phyloP scores from a whole-genome alignment of 1,140 invertebrate species.

The Drosophila ambigua region DNA sequence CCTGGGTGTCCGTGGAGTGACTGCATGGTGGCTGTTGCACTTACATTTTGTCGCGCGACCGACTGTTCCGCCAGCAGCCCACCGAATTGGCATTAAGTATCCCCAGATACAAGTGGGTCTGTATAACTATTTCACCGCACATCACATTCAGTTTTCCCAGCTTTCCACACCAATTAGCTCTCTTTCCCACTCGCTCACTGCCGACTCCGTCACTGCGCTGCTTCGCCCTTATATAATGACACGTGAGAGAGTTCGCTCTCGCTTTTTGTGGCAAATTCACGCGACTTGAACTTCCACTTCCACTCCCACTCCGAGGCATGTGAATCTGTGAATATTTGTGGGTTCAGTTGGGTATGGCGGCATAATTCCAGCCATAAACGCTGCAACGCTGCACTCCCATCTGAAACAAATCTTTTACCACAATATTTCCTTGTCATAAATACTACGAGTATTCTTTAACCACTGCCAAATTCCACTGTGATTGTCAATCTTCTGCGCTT shows the following conservation, averaged over 20 bases:
- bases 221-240: conserved; percentile 58
- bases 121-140: conserved; percentile 32
- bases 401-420: too few relatives aligned
- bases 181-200: conserved; percentile 45
- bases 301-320: conserved; percentile 8
- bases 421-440: too few relatives aligned
- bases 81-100: neutral
- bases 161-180: conserved; percentile 76
- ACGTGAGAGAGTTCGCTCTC: conserved; percentile 38
- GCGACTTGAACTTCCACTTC: conserved; percentile 39
- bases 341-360: neutral
- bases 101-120: conserved; percentile 49
- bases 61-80: conserved; percentile 45
- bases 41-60: conserved; percentile 55
- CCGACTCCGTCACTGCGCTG: neutral
- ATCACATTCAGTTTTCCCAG: conserved; percentile 29
- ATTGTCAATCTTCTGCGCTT: conserved; percentile 14
- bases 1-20: conserved; percentile 15
- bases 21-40: conserved; percentile 22
- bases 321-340: conserved; percentile 20
- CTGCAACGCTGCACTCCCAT: too few relatives aligned
- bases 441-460: neutral
- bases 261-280: conserved; percentile 37
- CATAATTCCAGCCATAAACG: too few relatives aligned
- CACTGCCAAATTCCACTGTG: conserved; percentile 15